A percentile compares a stretch with the other conserved stretches of the same genome.
Evolutionary conservation across 2,888 invertebrate species (phyloP).

Genomic region (Chaitophorus viminalis): DNA sequence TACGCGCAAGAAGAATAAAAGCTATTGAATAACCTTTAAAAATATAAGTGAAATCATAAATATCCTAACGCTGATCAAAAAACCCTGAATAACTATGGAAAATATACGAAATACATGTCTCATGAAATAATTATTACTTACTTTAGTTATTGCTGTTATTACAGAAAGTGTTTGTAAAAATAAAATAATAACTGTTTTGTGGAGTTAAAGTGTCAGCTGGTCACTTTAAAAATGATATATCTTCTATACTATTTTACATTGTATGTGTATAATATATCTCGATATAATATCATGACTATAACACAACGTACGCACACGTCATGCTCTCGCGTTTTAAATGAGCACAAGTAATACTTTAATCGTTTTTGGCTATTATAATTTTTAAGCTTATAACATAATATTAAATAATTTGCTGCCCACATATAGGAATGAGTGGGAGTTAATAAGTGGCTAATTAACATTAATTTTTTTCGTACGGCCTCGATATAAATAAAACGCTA

Average conservation of each 20-base stretch:
- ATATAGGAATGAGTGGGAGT: constrained; percentile 23
- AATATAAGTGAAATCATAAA: too few relatives aligned
- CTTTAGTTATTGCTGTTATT: background rate
- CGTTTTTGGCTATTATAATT: background rate
- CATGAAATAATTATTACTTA: background rate
- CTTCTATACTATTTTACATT: too few relatives aligned
- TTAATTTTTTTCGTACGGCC: constrained; percentile 5
- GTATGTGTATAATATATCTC: background rate
- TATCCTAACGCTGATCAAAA: too few relatives aligned
- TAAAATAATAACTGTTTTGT: background rate
- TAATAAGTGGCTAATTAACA: constrained; percentile 29
- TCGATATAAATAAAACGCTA: background rate
- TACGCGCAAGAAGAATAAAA: too few relatives aligned
- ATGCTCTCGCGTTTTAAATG: background rate
- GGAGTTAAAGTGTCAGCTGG: background rate
- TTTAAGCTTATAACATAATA: background rate
- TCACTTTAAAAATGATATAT: background rate
- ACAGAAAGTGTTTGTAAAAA: background rate
- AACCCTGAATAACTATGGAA: too few relatives aligned
- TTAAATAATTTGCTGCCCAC: background rate
- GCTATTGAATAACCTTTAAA: too few relatives aligned
- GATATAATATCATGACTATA: background rate
- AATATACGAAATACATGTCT: background rate
- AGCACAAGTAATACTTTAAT: background rate
- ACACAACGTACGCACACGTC: background rate